Evolutionary conservation across 2,888 invertebrate species (phyloP).

Genomic region (Lymantria dispar): DNA sequence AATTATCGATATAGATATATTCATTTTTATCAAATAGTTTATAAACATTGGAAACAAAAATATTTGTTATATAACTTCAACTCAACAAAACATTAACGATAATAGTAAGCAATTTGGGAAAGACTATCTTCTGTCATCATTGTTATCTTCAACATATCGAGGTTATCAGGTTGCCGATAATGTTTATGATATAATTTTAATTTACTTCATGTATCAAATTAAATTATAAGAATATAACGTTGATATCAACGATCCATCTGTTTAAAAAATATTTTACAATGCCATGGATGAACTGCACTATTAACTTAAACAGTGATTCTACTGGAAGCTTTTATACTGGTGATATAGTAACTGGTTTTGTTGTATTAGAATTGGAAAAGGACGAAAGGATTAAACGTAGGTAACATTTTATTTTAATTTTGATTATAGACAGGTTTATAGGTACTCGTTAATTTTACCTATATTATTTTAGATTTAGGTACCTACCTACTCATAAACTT

Average conservation of each 20-base stretch:
- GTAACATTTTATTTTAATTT: constrained; percentile 5
- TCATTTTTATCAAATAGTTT: neutral
- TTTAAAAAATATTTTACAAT: constrained; percentile 32
- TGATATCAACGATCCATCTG: neutral
- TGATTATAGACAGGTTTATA: neutral
- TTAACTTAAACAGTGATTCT: constrained; percentile 60
- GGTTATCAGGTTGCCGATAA: constrained; percentile 23
- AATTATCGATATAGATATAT: neutral
- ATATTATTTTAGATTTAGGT: no score
- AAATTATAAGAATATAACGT: neutral
- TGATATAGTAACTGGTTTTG: constrained; percentile 65
- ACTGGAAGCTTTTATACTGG: constrained; percentile 63
- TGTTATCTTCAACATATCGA: constrained; percentile 24
- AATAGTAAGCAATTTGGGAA: neutral
- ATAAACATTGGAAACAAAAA: constrained; percentile 12
- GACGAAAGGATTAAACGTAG: constrained; percentile 59
- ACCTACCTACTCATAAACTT: no score
- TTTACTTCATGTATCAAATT: neutral
- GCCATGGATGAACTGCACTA: constrained; percentile 55
- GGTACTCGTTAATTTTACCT: no score
- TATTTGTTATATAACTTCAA: neutral
- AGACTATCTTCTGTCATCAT: constrained; percentile 26
- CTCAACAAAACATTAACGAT: neutral
- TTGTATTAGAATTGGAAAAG: constrained; percentile 57
- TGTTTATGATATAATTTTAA: constrained; percentile 10